These are phyloP conservation scores for Pseudochirops cupreus DNA, from an alignment of 2,797 vertebrate genomes.

Conservation along the genomic window DNA sequence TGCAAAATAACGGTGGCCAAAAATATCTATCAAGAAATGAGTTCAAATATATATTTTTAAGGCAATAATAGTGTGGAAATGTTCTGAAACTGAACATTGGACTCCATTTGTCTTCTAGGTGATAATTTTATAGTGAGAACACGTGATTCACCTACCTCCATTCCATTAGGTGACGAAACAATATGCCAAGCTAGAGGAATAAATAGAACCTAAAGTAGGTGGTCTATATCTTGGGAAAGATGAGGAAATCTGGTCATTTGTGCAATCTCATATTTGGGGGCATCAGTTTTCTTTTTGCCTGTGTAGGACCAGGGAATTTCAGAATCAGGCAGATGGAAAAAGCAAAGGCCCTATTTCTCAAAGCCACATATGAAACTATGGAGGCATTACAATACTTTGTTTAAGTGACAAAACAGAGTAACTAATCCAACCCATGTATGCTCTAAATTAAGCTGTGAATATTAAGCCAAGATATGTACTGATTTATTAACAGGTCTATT, in stretches of 20 bases:
- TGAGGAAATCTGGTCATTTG: slow-evolving; percentile 69
- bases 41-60: background rate
- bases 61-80: slow-evolving; percentile 1
- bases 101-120: slow-evolving; percentile 42
- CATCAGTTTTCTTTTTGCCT: slow-evolving; percentile 52
- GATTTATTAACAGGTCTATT: slow-evolving; percentile 57
- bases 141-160: slow-evolving; percentile 65
- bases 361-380: slow-evolving; percentile 56
- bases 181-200: slow-evolving; percentile 62
- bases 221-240: slow-evolving; percentile 63
- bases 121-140: slow-evolving; percentile 55
- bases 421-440: slow-evolving; percentile 56
- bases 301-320: slow-evolving; percentile 49
- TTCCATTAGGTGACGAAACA: slow-evolving; percentile 69
- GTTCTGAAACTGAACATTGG: slow-evolving; percentile 43
- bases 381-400: slow-evolving; percentile 38
- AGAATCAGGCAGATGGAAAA: slow-evolving; percentile 39
- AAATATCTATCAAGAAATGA: background rate
- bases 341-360: slow-evolving; percentile 40
- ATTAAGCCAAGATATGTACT: slow-evolving; percentile 41
- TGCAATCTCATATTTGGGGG: slow-evolving; percentile 62
- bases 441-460: slow-evolving; percentile 60
- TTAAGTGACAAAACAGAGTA: slow-evolving; percentile 45
- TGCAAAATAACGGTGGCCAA: background rate
- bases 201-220: slow-evolving; percentile 64